phyloP scores from a whole-genome alignment of 1,140 invertebrate species.

The Drosophila sp. region DNA sequence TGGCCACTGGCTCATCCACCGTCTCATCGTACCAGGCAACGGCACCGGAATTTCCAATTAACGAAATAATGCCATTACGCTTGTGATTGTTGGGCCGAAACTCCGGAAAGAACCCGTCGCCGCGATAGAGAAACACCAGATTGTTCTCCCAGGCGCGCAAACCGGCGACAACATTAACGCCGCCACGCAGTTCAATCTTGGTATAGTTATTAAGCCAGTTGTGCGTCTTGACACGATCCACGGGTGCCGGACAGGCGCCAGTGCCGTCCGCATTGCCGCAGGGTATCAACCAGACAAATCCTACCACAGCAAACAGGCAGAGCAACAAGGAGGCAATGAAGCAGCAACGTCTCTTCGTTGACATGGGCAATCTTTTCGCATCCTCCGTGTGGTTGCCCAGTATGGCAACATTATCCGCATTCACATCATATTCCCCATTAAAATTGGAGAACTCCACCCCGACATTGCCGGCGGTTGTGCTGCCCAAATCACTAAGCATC shows the following conservation, averaged over 20 bases:
- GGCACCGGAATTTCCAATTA: conserved; percentile 87
- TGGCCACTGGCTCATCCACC: conserved; percentile 87
- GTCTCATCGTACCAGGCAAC: conserved; percentile 88
- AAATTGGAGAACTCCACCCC: conserved; percentile 76
- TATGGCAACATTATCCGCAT: conserved; percentile 81
- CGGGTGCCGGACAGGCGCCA: conserved; percentile 86
- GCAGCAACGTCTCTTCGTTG: conserved; percentile 87
- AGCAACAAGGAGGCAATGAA: conserved; percentile 89
- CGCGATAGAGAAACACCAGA: conserved; percentile 89
- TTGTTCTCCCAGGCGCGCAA: conserved; percentile 87
- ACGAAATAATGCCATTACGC: conserved; percentile 86
- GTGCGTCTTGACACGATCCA: conserved; percentile 86
- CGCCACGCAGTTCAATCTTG: conserved; percentile 89
- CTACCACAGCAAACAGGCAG: conserved; percentile 89
- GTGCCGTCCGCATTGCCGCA: conserved; percentile 86
- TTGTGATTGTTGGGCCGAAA: conserved; percentile 85
- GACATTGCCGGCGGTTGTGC: conserved; percentile 28
- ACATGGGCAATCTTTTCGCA: conserved; percentile 86
- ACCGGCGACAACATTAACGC: conserved; percentile 88
- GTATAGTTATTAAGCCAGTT: conserved; percentile 90
- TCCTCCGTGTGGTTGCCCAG: conserved; percentile 55
- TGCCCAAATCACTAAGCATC: conserved; percentile 85
- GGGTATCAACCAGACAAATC: conserved; percentile 91
- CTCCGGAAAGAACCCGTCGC: conserved; percentile 87
- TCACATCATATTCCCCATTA: conserved; percentile 76